A percentile compares a stretch with the other conserved stretches of the same genome.
Conservation (phyloP, 1,140 invertebrate species). For the Magallana ariakensis region DNA sequence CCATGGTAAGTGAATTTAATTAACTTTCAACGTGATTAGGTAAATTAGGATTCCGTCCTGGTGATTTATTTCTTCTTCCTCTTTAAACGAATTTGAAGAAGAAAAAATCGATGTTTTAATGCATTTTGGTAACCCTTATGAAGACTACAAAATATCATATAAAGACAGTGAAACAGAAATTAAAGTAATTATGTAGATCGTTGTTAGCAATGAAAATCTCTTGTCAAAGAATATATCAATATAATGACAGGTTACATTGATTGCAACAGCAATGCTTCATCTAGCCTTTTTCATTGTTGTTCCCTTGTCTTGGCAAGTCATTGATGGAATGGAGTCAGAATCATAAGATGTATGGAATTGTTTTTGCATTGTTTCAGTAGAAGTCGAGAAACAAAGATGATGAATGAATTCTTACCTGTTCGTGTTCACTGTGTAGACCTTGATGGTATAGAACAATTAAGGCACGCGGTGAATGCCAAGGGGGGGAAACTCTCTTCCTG, state of each 20-base stretch:
- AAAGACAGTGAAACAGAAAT: neutral
- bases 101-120: neutral
- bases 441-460: slow-evolving; percentile 68
- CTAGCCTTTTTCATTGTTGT: neutral
- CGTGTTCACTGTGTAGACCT: slow-evolving; percentile 71
- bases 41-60: neutral
- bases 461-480: slow-evolving; percentile 75
- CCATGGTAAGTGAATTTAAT: neutral
- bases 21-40: neutral
- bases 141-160: neutral
- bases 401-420: slow-evolving; percentile 57
- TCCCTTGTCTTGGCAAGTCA: neutral
- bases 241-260: neutral
- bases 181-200: neutral
- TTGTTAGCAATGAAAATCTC: neutral
- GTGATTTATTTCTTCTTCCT: neutral
- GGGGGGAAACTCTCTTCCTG: slow-evolving; percentile 41
- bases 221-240: neutral
- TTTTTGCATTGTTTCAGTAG: neutral
- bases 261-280: neutral
- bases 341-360: neutral
- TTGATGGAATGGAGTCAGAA: neutral
- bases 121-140: neutral
- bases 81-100: neutral
- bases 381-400: neutral